Evolutionary conservation across 2,113 vertebrate species (phyloP), one percentile per base, ranked within the genome.

Genomic region (Cephalopholis sonnerati): DNA sequence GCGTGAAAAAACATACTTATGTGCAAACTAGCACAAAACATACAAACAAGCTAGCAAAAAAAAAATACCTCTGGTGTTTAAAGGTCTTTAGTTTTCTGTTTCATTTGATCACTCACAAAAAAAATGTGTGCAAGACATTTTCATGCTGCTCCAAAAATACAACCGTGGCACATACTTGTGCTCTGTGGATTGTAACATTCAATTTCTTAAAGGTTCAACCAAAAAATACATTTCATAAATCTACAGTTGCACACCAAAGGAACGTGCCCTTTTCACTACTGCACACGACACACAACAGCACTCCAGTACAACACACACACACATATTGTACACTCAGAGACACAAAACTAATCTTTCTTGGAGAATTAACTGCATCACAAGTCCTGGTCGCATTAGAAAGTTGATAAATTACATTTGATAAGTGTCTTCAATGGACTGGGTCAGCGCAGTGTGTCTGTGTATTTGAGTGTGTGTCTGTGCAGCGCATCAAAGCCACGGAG

Each of bases 331-430:
- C n/a, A 65, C 51, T 16, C 39, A 51, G 6, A 57, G 22, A 79
- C 36, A 64, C 9, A 44, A 24, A 53, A 61, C 61, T 79, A 84
- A 90, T 89, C 81, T 75, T 50, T 88, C 75, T 76, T n/a, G 53
- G 65, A 83, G 74, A 89, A 86, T 89, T 74, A 87, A 86, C 78
- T 78, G 70, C 71, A 82, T 81, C 87, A 85, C 77, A 83, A 84
- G 58, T 84, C 50, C 54, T 74, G 70, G 81, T 79, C 24, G 54
- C 84, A 82, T 87, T 87, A 84, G 70, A 85, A 81, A 90, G 83
- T 79, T 81, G 79, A 88, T 88, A 76, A 89, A 92, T 90, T 82
- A 77, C 77, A 80, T 82, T 81, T 89, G 79, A 90, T 84, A 84
- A 82, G 64, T 77, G 13, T 72, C 63, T 84, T 90, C 63, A 79